A percentile compares a stretch with the other conserved stretches of the same genome.
Conservation (phyloP, 1,140 invertebrate species). For the Antheraea mylitta region DNA sequence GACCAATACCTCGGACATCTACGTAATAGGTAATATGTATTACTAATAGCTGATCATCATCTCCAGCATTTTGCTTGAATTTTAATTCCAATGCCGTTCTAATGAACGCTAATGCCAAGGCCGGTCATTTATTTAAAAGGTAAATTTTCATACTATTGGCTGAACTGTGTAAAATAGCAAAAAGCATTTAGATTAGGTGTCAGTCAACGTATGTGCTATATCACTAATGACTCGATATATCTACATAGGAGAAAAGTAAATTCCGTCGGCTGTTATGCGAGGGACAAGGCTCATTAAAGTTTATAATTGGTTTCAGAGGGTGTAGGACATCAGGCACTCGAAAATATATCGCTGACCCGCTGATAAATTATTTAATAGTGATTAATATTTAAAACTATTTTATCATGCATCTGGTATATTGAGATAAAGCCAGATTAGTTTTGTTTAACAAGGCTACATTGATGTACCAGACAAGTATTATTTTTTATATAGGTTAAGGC, state of each 20-base stretch:
- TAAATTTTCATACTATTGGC: too few relatives aligned
- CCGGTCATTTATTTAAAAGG: too few relatives aligned
- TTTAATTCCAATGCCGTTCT: too few relatives aligned
- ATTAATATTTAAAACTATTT: neutral
- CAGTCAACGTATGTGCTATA: neutral
- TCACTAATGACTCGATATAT: neutral
- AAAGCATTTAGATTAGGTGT: too few relatives aligned
- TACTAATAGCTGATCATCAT: too few relatives aligned
- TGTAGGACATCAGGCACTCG: neutral
- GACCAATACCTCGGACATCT: too few relatives aligned
- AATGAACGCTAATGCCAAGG: too few relatives aligned
- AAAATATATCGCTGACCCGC: conserved; percentile 4
- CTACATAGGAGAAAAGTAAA: neutral
- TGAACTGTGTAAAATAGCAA: neutral
- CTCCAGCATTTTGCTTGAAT: too few relatives aligned
- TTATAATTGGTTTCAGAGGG: conserved; percentile 11
- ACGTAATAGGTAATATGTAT: too few relatives aligned
- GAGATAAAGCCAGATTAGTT: neutral
- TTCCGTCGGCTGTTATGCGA: neutral
- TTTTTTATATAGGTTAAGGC: too few relatives aligned
- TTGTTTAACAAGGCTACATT: neutral
- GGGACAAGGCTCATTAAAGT: conserved; percentile 7
- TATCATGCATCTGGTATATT: neutral
- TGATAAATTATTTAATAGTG: neutral
- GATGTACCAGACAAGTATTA: too few relatives aligned